Conservation (phyloP, 2,113 vertebrate genomes). For the Sapayoa aenigma region DNA sequence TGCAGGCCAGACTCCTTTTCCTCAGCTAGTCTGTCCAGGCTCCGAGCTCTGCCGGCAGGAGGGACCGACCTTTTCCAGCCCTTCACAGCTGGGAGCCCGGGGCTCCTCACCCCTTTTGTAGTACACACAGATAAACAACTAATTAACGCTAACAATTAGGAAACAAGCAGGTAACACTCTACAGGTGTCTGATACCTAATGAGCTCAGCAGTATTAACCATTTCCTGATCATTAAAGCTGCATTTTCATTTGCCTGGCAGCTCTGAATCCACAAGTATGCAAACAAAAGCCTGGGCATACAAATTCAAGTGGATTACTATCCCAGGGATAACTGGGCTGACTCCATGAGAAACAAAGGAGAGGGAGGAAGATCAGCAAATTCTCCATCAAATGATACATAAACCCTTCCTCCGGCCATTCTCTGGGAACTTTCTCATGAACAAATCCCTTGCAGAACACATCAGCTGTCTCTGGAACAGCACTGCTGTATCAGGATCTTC, state of each 20-base stretch:
- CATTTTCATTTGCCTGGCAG: not conserved
- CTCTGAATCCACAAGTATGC: accelerated
- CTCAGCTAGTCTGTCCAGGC: not conserved
- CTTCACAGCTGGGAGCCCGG: not conserved
- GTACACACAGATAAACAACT: not conserved
- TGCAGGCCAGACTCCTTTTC: not conserved
- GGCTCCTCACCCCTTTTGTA: not conserved
- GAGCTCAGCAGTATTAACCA: not conserved
- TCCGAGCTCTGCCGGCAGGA: accelerated
- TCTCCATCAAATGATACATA: not conserved
- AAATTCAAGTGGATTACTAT: not conserved
- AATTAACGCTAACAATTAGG: not conserved
- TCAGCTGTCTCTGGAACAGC: not conserved
- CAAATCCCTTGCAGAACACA: not conserved
- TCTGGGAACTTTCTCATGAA: not conserved
- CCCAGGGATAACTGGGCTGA: accelerated
- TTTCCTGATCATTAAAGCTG: not conserved
- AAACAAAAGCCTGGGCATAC: not conserved
- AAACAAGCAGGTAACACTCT: not conserved
- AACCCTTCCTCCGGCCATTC: not conserved
- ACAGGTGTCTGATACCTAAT: not conserved
- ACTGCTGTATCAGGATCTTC: not conserved
- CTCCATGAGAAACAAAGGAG: not conserved
- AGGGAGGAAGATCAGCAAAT: not conserved
- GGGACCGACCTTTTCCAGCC: not conserved